These are phyloP conservation scores for Notarius quadriscutis DNA, from an alignment of 2,113 vertebrate genomes.

Conservation along the genomic window DNA sequence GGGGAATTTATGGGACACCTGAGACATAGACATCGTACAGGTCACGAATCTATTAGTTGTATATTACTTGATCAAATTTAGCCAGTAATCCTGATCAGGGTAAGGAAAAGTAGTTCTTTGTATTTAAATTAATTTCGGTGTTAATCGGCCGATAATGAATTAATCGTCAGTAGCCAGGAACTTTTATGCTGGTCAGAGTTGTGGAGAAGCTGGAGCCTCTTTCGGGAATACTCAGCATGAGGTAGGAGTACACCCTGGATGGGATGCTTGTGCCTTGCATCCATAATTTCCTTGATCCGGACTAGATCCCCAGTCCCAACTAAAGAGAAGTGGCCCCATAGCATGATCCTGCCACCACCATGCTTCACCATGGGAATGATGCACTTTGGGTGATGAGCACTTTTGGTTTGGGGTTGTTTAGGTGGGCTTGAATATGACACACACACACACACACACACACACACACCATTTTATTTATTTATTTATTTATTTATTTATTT, in stretches of 20 bases:
- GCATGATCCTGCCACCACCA: background rate
- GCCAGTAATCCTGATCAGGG: conserved; percentile 28
- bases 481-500: background rate
- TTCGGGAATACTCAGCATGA: background rate
- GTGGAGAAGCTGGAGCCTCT: no score
- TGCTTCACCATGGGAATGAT: background rate
- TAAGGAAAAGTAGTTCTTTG: background rate
- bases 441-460: no score
- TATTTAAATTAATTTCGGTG: background rate
- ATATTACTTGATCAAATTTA: conserved; percentile 29
- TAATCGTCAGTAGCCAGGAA: background rate
- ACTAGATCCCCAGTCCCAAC: background rate
- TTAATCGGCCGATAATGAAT: background rate
- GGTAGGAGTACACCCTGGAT: background rate
- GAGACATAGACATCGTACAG: background rate
- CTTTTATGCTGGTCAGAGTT: background rate
- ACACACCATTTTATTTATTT: no score
- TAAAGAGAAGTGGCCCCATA: background rate
- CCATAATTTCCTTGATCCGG: background rate
- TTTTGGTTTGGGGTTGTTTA: background rate
- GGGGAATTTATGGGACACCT: background rate
- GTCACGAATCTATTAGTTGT: background rate
- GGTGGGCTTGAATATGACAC: background rate
- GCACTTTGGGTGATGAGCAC: background rate
- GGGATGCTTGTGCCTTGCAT: background rate